Evolutionary conservation across 2,797 vertebrate species (phyloP), one percentile per base, ranked within the genome.

Genomic region (Mallotus villosus): DNA sequence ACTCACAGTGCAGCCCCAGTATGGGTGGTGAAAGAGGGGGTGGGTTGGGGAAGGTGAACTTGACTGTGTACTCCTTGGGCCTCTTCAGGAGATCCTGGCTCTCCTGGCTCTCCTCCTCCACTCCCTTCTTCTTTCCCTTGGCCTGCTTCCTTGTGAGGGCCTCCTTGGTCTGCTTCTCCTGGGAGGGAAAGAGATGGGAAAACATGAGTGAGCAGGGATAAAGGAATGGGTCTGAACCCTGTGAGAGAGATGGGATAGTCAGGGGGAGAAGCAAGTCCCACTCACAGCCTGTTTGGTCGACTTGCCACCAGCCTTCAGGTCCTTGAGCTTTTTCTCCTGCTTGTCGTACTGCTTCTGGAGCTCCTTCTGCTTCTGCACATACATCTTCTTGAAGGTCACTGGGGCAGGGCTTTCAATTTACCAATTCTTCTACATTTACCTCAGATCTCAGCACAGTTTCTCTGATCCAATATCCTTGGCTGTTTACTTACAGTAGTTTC

Each of bases 351-450:
- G 96, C 70, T 97, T 98, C 76, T 95, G 92, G 55, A 97, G 85
- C 63, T 97, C 96, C 37, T 97, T 97, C 87, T 98, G 97, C 81
- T 98, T 98, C 80, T 98, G 97, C 70, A 95, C 91, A 27, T 97
- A 97, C 97, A 98, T 98, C 90, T 98, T 98, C 92, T 98, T 98
- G 79, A 98, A 98, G 0, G 95, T 94, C 91, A 97, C 96, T 97
- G 69, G 4, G 32, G 27, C 19, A 46, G 9, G 4, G 0, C 7
- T 24, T 53, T 14, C 2, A 16, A 12, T 57, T 29, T 29, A 29
- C 27, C 27, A 29, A 46, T 14, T 46, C 41, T 14, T 32, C 29
- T 53, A 19, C 14, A 14, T 17, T 29, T 14, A 12, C 12, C 5
- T n/a, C 5, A 32, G 46, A n/a, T 1, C 19, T 55, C 51, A 7